phyloP scores from a whole-genome alignment of 2,113 vertebrate species.

The Neodon shergylaensis region DNA sequence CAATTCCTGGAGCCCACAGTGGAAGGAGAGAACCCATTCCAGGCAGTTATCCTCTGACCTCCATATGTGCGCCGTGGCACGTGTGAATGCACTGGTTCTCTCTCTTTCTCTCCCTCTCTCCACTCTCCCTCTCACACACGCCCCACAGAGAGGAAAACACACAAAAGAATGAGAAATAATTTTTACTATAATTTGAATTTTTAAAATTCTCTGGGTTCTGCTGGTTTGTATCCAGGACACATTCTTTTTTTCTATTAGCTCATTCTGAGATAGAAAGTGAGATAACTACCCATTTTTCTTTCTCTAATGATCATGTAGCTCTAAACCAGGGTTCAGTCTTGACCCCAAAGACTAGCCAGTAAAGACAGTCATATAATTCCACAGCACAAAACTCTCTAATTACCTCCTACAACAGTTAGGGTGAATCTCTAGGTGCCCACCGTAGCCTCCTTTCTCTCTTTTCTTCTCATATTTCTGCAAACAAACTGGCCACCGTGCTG shows the following conservation, averaged over 20 bases:
- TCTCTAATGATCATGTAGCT: background rate
- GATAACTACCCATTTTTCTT: background rate
- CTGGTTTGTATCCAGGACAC: background rate
- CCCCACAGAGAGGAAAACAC: background rate
- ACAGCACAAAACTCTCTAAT: background rate
- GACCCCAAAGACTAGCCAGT: background rate
- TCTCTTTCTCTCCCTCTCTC: background rate
- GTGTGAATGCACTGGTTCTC: background rate
- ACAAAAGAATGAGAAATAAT: background rate
- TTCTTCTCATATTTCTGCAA: background rate
- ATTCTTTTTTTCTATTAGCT: slow-evolving; percentile 58
- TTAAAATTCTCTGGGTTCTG: background rate
- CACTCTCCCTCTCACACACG: background rate
- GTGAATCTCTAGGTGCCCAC: background rate
- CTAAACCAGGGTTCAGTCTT: background rate
- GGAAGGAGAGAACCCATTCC: background rate
- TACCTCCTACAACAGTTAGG: background rate
- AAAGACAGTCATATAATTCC: slow-evolving; percentile 1
- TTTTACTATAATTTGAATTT: background rate
- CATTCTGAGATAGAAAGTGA: background rate
- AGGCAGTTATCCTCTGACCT: background rate
- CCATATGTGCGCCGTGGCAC: too few relatives aligned
- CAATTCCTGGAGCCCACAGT: background rate
- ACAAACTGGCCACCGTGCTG: background rate
- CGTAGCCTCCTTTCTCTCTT: background rate